Percentiles rank a stretch among this genome's conserved stretches.
phyloP scores from a whole-genome alignment of 1,140 invertebrate genomes.

The Pseudomyrmex flavicornis region DNA sequence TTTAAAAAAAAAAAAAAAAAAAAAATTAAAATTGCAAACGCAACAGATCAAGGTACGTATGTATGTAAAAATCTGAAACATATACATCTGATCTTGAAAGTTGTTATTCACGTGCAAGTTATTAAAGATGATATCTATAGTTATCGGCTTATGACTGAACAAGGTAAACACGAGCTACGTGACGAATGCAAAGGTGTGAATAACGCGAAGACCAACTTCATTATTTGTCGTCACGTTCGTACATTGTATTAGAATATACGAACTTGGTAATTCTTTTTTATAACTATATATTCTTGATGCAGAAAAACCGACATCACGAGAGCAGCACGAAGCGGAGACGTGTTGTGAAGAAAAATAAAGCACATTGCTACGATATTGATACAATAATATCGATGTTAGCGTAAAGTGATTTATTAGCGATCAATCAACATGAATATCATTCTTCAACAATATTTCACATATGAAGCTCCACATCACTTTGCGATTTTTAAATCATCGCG shows the following conservation, averaged over 20 bases:
- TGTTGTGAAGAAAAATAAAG: neutral
- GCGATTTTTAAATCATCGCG: neutral
- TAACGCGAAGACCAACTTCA: slow-evolving; percentile 1
- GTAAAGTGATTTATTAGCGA: neutral
- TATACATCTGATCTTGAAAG: neutral
- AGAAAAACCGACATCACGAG: neutral
- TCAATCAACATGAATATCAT: neutral
- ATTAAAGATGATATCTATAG: neutral
- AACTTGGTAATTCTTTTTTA: neutral
- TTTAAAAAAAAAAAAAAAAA: neutral
- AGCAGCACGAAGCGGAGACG: neutral
- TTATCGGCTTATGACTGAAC: neutral
- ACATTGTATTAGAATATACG: neutral
- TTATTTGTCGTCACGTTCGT: slow-evolving; percentile 21
- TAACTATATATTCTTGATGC: neutral
- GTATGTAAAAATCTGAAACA: neutral
- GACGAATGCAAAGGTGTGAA: slow-evolving; percentile 1
- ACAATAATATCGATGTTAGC: neutral
- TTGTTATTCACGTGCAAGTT: neutral
- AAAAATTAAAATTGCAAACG: neutral
- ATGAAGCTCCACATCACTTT: neutral
- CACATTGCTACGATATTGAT: neutral
- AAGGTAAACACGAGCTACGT: slow-evolving; percentile 25
- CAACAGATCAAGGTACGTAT: too few relatives aligned
- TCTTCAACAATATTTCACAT: neutral